phyloP scores from a whole-genome alignment of 1,140 invertebrate species.

The Musca domestica region DNA sequence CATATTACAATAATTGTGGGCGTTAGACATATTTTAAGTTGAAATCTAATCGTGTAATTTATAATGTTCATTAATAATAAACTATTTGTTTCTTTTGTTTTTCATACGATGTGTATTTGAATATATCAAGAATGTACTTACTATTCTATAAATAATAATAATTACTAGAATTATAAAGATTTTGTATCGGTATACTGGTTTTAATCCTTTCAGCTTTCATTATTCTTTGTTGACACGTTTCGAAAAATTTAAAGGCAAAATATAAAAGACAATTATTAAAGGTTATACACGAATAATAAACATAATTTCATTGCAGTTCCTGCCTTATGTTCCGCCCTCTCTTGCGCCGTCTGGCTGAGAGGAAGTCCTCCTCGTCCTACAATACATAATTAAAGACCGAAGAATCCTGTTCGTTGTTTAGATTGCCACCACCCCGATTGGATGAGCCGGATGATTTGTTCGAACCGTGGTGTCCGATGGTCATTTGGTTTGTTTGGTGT shows the following conservation, averaged over 20 bases:
- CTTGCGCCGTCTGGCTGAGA: slow-evolving; percentile 6
- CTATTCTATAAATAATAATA: slow-evolving; percentile 8
- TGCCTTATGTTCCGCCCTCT: slow-evolving; percentile 15
- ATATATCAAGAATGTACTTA: slow-evolving; percentile 12
- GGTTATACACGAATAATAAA: slow-evolving; percentile 20
- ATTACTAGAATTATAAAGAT: slow-evolving; percentile 7
- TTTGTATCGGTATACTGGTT: slow-evolving; percentile 12
- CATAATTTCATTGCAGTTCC: slow-evolving; percentile 53
- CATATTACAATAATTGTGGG: no score
- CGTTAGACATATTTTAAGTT: no score
- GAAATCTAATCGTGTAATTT: no score
- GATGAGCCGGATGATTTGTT: slow-evolving; percentile 51
- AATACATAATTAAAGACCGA: slow-evolving; percentile 54
- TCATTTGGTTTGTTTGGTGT: slow-evolving; percentile 53
- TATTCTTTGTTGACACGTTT: slow-evolving; percentile 5
- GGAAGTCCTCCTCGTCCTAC: slow-evolving; percentile 29
- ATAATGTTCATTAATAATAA: no score
- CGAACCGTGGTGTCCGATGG: slow-evolving; percentile 41
- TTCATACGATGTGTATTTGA: slow-evolving; percentile 5
- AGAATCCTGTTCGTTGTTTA: slow-evolving; percentile 48
- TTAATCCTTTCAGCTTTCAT: neutral
- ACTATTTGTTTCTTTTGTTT: slow-evolving; percentile 8
- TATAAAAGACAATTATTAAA: slow-evolving; percentile 4
- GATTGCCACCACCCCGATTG: slow-evolving; percentile 40
- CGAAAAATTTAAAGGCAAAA: slow-evolving; percentile 10